A percentile compares a stretch with the other conserved stretches of the same genome.
phyloP scores from a whole-genome alignment of 2,888 invertebrate species.

The Nemotelus nigrinus region DNA sequence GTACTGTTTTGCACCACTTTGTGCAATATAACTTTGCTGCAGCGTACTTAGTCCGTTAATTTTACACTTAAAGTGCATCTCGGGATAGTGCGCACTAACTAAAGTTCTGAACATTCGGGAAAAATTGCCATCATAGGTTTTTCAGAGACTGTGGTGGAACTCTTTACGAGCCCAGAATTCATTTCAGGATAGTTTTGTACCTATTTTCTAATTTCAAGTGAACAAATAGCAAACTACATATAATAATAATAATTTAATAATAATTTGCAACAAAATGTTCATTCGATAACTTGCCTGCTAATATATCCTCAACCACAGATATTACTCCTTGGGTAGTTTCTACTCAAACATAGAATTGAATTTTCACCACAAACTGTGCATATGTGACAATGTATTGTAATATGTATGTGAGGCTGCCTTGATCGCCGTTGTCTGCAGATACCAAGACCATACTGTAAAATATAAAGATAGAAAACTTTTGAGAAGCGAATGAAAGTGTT shows the following conservation, averaged over 20 bases:
- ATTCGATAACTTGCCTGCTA: no score
- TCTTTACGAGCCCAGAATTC: not conserved
- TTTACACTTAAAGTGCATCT: constrained; percentile 35
- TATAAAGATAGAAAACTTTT: constrained; percentile 33
- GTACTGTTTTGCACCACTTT: not conserved
- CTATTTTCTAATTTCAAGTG: no score
- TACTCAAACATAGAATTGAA: not conserved
- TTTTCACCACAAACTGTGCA: constrained; percentile 5
- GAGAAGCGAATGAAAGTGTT: constrained; percentile 38
- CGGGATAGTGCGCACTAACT: constrained; percentile 17
- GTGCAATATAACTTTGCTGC: constrained; percentile 37
- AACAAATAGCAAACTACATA: no score
- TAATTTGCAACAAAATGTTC: no score
- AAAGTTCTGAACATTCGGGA: not conserved
- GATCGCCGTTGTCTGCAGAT: constrained; percentile 10
- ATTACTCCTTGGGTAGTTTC: no score
- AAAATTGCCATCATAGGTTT: no score
- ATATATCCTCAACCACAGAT: no score
- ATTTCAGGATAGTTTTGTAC: not conserved
- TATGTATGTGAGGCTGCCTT: not conserved
- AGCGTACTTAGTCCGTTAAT: constrained; percentile 37
- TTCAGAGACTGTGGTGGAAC: not conserved
- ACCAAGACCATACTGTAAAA: not conserved
- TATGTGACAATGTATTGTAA: not conserved
- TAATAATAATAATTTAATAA: no score